These are phyloP conservation scores for Campylorhamphus procurvoides DNA, from an alignment of 2,113 vertebrate species.

Conservation along the genomic window DNA sequence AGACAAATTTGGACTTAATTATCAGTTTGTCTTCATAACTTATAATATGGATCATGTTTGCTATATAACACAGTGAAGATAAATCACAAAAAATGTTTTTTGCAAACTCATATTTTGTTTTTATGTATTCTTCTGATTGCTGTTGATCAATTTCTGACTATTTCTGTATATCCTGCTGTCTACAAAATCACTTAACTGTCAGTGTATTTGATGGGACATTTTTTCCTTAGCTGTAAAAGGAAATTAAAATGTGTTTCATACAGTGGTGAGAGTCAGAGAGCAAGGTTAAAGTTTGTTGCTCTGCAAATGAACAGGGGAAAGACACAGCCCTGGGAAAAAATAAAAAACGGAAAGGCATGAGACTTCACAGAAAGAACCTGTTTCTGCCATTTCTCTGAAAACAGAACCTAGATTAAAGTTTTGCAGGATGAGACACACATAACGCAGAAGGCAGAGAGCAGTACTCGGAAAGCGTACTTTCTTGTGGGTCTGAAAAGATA, in stretches of 20 bases:
- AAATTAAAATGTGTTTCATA: not conserved
- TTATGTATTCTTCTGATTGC: not conserved
- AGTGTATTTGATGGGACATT: accelerated
- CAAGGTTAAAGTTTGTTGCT: not conserved
- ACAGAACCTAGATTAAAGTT: not conserved
- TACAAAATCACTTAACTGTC: not conserved
- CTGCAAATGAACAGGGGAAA: not conserved
- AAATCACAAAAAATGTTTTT: not conserved
- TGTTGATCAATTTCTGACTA: not conserved
- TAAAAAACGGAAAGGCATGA: not conserved
- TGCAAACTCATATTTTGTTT: not conserved
- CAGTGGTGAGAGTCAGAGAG: not conserved
- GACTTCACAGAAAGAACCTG: not conserved
- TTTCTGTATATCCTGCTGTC: not conserved
- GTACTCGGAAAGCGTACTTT: not conserved
- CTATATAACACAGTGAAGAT: not conserved
- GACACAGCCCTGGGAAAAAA: not conserved
- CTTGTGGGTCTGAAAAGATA: not conserved
- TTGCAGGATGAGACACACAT: not conserved
- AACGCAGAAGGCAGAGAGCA: not conserved
- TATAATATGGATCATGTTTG: not conserved
- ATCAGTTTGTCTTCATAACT: not conserved
- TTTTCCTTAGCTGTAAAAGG: not conserved
- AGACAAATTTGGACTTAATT: not conserved
- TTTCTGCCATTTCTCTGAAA: not conserved